phyloP scores from a whole-genome alignment of 2,113 vertebrate species.

The Paradisaea rubra region DNA sequence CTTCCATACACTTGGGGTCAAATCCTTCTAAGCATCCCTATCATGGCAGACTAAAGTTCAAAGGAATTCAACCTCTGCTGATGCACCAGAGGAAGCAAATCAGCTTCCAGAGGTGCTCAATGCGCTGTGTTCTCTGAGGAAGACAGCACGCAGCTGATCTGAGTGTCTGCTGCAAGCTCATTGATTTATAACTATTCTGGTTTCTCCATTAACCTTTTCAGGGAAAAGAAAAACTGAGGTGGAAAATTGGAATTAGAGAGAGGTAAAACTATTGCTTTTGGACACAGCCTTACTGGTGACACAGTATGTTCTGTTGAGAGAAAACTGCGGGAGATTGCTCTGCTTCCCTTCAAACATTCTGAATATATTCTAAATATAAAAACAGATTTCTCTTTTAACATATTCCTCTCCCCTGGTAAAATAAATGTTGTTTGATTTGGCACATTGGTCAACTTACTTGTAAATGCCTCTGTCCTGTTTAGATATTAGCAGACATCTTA shows the following conservation, averaged over 20 bases:
- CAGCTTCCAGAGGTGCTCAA: background rate
- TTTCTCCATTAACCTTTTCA: background rate
- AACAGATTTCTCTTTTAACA: constrained; percentile 8
- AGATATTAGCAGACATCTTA: background rate
- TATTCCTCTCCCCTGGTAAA: background rate
- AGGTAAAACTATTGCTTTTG: constrained; percentile 2
- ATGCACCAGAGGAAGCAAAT: background rate
- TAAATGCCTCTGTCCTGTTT: constrained; percentile 11
- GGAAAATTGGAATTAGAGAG: background rate
- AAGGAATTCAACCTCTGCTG: background rate
- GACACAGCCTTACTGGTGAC: background rate
- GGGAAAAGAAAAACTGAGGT: background rate
- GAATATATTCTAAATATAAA: constrained; percentile 40
- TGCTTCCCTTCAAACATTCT: constrained; percentile 9
- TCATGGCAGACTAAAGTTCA: background rate
- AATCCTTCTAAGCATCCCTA: background rate
- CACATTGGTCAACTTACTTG: background rate
- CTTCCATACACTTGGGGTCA: background rate
- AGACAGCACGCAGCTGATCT: background rate
- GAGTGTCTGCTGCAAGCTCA: background rate
- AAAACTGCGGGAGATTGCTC: background rate
- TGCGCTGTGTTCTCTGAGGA: background rate
- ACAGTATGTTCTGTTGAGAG: background rate
- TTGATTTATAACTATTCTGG: background rate
- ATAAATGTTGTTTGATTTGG: constrained; percentile 53